Percentiles rank a stretch among this genome's conserved stretches.
Conservation (phyloP, 2,888 invertebrate species). For the Pimpla rufipes region DNA sequence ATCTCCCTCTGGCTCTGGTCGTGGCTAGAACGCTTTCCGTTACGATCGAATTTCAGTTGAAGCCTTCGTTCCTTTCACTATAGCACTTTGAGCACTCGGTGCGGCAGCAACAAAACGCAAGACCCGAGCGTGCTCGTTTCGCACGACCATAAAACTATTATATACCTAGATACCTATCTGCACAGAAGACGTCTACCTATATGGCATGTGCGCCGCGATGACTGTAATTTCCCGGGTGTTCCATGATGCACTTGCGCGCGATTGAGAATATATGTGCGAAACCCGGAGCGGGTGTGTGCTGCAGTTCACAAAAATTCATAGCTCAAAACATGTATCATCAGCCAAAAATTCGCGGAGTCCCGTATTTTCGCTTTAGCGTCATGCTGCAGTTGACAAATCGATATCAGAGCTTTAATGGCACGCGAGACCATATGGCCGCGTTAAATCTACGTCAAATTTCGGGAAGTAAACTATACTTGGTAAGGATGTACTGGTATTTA, state of each 20-base stretch:
- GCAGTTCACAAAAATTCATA: slow-evolving; percentile 20
- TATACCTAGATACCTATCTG: background rate
- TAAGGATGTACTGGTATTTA: slow-evolving; percentile 12
- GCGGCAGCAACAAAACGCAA: slow-evolving; percentile 35
- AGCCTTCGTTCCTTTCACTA: slow-evolving; percentile 33
- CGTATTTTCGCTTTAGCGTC: slow-evolving; percentile 18
- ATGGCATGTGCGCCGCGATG: background rate
- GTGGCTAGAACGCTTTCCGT: slow-evolving; percentile 30
- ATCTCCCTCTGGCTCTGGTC: slow-evolving; percentile 14
- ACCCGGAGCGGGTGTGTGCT: background rate
- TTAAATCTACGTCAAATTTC: slow-evolving; percentile 23
- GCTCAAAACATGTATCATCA: slow-evolving; percentile 5
- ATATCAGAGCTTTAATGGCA: slow-evolving; percentile 25
- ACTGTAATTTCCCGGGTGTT: background rate
- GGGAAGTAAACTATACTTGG: slow-evolving; percentile 8
- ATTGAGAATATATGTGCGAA: background rate
- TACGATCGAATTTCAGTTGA: slow-evolving; percentile 46
- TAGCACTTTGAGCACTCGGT: background rate
- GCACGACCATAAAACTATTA: slow-evolving; percentile 37
- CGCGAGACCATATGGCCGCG: slow-evolving; percentile 17
- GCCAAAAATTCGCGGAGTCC: background rate
- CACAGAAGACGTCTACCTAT: background rate
- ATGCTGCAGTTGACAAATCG: slow-evolving; percentile 13
- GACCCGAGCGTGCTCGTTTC: slow-evolving; percentile 14
- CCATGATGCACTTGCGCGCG: background rate